phyloP scores from a whole-genome alignment of 1,140 invertebrate species.

The Reticulitermes speratus region DNA sequence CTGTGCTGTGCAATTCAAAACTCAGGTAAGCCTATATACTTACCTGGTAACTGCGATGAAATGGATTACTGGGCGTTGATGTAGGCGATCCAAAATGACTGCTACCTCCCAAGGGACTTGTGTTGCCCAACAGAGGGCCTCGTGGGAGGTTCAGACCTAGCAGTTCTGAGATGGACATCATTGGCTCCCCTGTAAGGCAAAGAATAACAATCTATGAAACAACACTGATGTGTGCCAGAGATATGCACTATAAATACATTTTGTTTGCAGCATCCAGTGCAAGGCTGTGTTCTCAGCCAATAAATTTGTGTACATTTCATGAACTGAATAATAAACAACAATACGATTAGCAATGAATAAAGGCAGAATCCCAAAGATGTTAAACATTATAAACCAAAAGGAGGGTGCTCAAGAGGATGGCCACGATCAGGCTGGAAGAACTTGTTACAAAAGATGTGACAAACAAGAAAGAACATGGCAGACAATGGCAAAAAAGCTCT shows the following conservation, averaged over 20 bases:
- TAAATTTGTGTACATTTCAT: no score
- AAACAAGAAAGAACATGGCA: no score
- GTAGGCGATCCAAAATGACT: neutral
- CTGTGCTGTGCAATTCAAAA: neutral
- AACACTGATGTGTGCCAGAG: neutral
- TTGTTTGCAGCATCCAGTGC: neutral
- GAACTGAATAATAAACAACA: no score
- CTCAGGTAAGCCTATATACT: neutral
- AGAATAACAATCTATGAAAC: neutral
- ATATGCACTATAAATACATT: neutral
- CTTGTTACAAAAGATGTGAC: no score
- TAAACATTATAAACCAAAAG: no score
- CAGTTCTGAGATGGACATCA: constrained; percentile 53
- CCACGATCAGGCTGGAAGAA: no score
- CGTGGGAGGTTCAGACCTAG: constrained; percentile 54
- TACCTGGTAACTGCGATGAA: neutral
- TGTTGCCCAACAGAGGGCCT: constrained; percentile 40
- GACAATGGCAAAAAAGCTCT: no score
- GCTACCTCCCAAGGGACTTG: neutral
- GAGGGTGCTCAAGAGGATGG: no score
- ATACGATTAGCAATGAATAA: no score
- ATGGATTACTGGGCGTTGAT: neutral
- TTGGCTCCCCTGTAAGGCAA: constrained; percentile 31
- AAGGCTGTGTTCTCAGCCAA: neutral
- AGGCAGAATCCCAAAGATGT: no score